A percentile compares a stretch with the other conserved stretches of the same genome.
Evolutionary conservation across 2,888 invertebrate species (phyloP).

Genomic region (Eupithecia dodoneata): DNA sequence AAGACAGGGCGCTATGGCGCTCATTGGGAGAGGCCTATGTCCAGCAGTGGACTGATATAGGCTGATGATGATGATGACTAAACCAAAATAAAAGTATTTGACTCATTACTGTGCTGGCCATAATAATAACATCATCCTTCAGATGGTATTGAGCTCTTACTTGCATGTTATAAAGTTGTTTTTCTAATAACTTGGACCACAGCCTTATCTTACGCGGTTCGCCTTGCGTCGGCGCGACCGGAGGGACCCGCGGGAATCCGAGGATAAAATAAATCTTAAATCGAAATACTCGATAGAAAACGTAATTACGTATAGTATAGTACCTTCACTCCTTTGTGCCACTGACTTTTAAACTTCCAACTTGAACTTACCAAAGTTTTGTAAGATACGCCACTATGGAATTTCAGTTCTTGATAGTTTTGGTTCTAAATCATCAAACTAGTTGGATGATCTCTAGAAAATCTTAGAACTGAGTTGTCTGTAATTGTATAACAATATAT

Average conservation of each 20-base stretch:
- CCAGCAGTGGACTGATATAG: no score
- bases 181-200: conserved; percentile 39
- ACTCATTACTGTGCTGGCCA: no score
- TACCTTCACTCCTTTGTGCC: conserved; percentile 28
- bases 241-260: conserved; percentile 50
- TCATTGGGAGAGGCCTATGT: no score
- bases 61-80: no score
- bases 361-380: background rate
- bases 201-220: conserved; percentile 51
- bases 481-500: background rate
- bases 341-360: conserved; percentile 7
- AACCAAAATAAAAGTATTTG: no score
- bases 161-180: background rate
- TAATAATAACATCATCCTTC: no score
- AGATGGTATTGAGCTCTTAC: background rate
- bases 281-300: conserved; percentile 63
- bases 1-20: no score
- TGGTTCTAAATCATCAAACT: background rate
- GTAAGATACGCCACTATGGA: background rate
- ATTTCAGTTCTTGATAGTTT: background rate
- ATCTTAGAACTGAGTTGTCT: background rate
- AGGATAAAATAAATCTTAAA: conserved; percentile 74
- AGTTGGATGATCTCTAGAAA: background rate
- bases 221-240: conserved; percentile 46
- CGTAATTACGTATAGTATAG: conserved; percentile 60